Conservation (phyloP, 2,113 vertebrate species). For the Noctilio leporinus region DNA sequence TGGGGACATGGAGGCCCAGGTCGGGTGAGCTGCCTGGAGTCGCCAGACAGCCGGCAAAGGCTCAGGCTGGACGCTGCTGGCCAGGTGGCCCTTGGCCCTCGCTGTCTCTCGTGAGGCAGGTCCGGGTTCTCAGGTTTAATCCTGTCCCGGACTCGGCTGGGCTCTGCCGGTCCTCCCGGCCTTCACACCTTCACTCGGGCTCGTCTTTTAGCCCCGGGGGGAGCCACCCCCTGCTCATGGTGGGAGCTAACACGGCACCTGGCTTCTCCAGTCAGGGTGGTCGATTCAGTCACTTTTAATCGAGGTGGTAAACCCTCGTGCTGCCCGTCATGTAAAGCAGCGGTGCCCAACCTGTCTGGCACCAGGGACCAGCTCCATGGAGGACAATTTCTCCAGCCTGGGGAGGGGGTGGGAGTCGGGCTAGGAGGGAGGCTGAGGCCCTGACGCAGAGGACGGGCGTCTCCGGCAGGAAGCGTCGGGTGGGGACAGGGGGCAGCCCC, state of each 20-base stretch:
- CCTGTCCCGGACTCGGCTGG: too few relatives aligned
- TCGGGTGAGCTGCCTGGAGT: accelerated
- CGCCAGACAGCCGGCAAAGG: not conserved
- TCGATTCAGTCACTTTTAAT: not conserved
- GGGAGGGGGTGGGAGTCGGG: too few relatives aligned
- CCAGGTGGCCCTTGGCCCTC: accelerated
- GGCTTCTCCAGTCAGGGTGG: not conserved
- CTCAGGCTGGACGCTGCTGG: accelerated
- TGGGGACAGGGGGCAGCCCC: accelerated
- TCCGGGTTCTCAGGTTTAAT: accelerated
- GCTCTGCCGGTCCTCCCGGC: accelerated
- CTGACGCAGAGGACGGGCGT: too few relatives aligned
- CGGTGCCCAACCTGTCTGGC: too few relatives aligned
- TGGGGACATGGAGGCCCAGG: not conserved
- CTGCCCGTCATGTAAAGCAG: not conserved
- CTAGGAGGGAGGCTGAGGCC: too few relatives aligned
- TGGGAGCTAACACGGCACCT: accelerated
- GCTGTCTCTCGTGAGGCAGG: accelerated
- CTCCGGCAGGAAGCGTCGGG: not conserved
- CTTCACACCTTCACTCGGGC: accelerated
- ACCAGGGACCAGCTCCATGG: too few relatives aligned
- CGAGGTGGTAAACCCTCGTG: not conserved
- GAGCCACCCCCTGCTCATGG: too few relatives aligned
- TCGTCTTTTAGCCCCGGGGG: accelerated
- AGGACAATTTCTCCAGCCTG: too few relatives aligned